Base-by-base conservation (phyloP, 2,888 invertebrate genomes). In the Tromatobia lineatoria region DNA sequence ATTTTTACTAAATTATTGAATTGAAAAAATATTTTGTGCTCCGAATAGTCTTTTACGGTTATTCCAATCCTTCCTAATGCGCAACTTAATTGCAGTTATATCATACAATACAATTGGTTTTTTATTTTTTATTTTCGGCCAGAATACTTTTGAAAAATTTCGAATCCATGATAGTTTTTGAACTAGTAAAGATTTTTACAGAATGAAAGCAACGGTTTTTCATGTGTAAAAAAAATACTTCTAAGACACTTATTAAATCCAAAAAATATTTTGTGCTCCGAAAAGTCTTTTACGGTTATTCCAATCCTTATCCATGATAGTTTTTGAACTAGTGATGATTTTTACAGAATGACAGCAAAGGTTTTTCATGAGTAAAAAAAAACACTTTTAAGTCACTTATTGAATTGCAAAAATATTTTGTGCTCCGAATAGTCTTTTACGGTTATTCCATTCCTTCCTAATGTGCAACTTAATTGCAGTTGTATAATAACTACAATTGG, bases 401-500 rank as follows among this genome's bases (percentile, higher is more conserved):
- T 23, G 2, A 54, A 54, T 11, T 23, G 20, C 20, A 23, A 23
- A 23, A 54, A 54, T 54, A 18, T n/a, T 7, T 23, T 54, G 54
- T 54, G 25, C 25, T 25, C 13, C 57, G 57, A 57, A 57, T 25
- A 57, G 57, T 57, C 25, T 57, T 23, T 54, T 13, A 1, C 25
- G 11, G 1, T 57, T 13, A 25, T 57, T 50, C 18, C 4, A n/a
- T 50, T 18, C 18, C 18, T 18, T n/a, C 11, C 34, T 38, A 18
- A 61, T 34, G 15, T 61, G 38, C n/a, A n/a, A 61, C 25, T 59
- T 59, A 25, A 34, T 61, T 38, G n/a, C 61, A 61, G 61, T 61
- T 61, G 38, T 57, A 7, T n/a, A 61, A 61, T n/a, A n/a, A 34
- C 13, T 4, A 25, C 25, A 59, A 59, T 59, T 59, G 29, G 29